Percentiles rank a stretch among this genome's conserved stretches.
Evolutionary conservation across 2,113 vertebrate species (phyloP).

Genomic region (Plotosus lineatus): DNA sequence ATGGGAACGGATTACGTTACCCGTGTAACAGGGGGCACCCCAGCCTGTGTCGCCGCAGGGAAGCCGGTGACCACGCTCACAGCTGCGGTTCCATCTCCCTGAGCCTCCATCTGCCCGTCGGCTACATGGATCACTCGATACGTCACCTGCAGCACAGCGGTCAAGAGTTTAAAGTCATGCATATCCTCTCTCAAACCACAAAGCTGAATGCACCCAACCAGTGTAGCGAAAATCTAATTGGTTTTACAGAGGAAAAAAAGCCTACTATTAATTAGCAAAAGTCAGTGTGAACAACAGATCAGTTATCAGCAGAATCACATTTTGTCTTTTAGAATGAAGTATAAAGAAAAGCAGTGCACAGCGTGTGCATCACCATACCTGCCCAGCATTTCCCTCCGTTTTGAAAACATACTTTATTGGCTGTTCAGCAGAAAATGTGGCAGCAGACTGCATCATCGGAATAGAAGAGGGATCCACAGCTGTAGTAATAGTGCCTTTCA

Average conservation of each 20-base stretch:
- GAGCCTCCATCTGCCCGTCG: slow-evolving; percentile 87
- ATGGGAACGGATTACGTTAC: slow-evolving; percentile 58
- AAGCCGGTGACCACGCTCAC: slow-evolving; percentile 85
- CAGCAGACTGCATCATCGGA: slow-evolving; percentile 85
- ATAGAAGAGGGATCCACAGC: slow-evolving; percentile 87
- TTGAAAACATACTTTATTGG: slow-evolving; percentile 92
- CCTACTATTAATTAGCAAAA: neutral
- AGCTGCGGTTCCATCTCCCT: slow-evolving; percentile 81
- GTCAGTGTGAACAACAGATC: neutral
- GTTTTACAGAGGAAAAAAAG: neutral
- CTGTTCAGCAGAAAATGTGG: slow-evolving; percentile 82
- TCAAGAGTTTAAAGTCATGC: neutral
- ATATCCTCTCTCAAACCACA: neutral
- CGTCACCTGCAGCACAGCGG: slow-evolving; percentile 77
- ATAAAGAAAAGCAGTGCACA: neutral
- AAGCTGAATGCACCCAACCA: neutral
- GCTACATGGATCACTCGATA: slow-evolving; percentile 93
- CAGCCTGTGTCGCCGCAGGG: slow-evolving; percentile 77
- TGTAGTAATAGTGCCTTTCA: slow-evolving; percentile 81
- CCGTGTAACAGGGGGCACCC: slow-evolving; percentile 76
- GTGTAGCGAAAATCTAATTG: neutral
- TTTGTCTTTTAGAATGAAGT: neutral
- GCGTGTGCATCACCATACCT: slow-evolving; percentile 34
- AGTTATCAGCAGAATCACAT: neutral
- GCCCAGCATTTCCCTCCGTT: slow-evolving; percentile 81